Evolutionary conservation across 2,797 vertebrate species (phyloP).

Genomic region (Paratrypauchen microcephalus): DNA sequence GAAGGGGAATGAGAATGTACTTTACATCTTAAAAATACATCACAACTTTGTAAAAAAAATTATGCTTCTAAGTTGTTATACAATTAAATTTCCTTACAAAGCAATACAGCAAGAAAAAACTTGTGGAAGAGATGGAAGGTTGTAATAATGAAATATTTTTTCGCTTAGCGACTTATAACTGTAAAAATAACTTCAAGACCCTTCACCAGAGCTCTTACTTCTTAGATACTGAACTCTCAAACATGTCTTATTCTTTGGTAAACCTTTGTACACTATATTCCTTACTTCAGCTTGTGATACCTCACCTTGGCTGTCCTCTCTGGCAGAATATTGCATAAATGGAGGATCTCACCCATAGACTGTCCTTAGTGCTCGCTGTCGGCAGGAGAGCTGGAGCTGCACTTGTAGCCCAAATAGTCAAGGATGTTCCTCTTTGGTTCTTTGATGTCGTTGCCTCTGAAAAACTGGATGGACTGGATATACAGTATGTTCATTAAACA

Average conservation of each 20-base stretch:
- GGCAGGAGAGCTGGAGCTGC: slow-evolving; percentile 39
- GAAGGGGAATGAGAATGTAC: no score
- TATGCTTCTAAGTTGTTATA: not conserved
- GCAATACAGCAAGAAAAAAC: not conserved
- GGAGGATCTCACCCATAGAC: not conserved
- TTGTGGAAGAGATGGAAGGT: not conserved
- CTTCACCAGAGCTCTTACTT: not conserved
- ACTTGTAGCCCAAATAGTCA: slow-evolving; percentile 50
- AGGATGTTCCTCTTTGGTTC: slow-evolving; percentile 50
- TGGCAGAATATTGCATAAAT: no score
- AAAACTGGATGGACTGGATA: slow-evolving; percentile 68
- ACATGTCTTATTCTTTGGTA: not conserved
- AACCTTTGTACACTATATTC: not conserved
- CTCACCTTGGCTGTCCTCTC: no score
- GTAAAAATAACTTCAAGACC: not conserved
- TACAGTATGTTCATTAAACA: slow-evolving; percentile 71
- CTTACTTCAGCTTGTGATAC: not conserved
- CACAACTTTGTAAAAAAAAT: no score
- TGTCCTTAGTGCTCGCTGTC: slow-evolving; percentile 13
- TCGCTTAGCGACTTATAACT: not conserved
- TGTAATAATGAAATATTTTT: not conserved
- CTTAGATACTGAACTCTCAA: not conserved
- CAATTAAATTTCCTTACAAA: not conserved
- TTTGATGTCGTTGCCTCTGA: slow-evolving; percentile 67
- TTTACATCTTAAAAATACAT: no score